Conservation (phyloP, 2,888 invertebrate species). For the Odontocolon sp. region DNA sequence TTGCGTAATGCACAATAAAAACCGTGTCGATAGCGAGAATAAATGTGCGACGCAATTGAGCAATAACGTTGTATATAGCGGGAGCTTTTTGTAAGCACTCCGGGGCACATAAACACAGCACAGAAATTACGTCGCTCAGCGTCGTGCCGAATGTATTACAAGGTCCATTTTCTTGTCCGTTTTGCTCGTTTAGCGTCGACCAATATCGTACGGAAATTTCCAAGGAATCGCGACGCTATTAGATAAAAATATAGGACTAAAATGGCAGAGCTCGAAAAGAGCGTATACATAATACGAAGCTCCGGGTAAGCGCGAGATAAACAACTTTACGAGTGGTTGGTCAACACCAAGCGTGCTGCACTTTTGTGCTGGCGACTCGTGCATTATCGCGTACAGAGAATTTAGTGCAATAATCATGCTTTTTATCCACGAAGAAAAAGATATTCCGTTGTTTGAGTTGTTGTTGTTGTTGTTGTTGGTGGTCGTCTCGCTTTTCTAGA, state of each 20-base stretch:
- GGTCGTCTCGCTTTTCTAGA: too few species aligned
- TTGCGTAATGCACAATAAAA: too few species aligned
- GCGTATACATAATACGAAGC: neutral
- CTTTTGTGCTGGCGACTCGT: conserved; percentile 67
- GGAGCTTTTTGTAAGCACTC: too few species aligned
- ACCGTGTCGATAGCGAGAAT: too few species aligned
- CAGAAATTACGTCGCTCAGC: too few species aligned
- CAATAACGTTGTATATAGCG: too few species aligned
- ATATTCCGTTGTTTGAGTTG: conserved; percentile 18
- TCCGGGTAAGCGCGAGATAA: conserved; percentile 30
- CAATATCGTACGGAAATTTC: conserved; percentile 21
- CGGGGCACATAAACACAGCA: too few species aligned
- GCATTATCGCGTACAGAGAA: conserved; percentile 61
- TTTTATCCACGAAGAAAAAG: conserved; percentile 5
- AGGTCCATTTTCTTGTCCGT: too few species aligned
- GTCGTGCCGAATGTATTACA: too few species aligned
- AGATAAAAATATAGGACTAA: conserved; percentile 29
- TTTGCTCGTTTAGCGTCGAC: conserved; percentile 7
- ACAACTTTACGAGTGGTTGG: conserved; percentile 54
- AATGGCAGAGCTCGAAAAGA: neutral
- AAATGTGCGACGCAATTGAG: too few species aligned
- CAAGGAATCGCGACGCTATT: neutral
- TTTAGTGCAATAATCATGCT: conserved; percentile 1
- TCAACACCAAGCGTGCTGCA: conserved; percentile 42
- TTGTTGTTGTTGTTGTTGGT: too few species aligned